Conservation (phyloP, 1,140 invertebrate genomes). For the Drosophila subpulchrella region DNA sequence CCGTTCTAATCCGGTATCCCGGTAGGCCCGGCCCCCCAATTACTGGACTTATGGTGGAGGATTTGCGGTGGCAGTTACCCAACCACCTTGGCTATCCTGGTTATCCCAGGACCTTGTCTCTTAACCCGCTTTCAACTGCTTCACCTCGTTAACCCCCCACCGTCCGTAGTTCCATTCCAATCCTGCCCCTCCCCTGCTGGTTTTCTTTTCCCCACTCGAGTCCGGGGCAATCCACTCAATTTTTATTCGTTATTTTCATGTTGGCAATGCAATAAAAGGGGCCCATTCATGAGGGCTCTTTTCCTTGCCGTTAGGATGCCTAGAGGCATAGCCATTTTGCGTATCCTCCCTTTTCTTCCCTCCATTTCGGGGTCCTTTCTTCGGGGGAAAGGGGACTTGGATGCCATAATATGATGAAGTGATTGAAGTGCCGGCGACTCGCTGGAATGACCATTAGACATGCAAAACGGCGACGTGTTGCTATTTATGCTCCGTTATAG, state of each 20-base stretch:
- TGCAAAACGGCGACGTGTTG: conserved; percentile 71
- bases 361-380: background rate
- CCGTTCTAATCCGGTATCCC: conserved; percentile 11
- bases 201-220: background rate
- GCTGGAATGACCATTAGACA: conserved; percentile 64
- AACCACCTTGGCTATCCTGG: conserved; percentile 3
- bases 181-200: background rate
- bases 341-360: conserved; percentile 4
- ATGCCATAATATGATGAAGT: conserved; percentile 70
- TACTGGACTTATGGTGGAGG: conserved; percentile 31
- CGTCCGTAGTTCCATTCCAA: background rate
- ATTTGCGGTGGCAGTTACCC: conserved; percentile 28
- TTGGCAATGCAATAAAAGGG: conserved; percentile 54
- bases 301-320: conserved; percentile 14
- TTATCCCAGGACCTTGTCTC: conserved; percentile 1
- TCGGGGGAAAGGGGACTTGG: background rate
- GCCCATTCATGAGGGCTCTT: conserved; percentile 24
- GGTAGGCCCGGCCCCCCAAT: conserved; percentile 18
- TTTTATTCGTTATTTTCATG: conserved; percentile 74
- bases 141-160: conserved; percentile 11
- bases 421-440: conserved; percentile 69
- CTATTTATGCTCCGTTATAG: conserved; percentile 56
- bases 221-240: conserved; percentile 69
- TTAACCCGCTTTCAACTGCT: conserved; percentile 1
- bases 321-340: conserved; percentile 26